phyloP scores from a whole-genome alignment of 2,113 vertebrate species.

The Vulpes ferrilata region DNA sequence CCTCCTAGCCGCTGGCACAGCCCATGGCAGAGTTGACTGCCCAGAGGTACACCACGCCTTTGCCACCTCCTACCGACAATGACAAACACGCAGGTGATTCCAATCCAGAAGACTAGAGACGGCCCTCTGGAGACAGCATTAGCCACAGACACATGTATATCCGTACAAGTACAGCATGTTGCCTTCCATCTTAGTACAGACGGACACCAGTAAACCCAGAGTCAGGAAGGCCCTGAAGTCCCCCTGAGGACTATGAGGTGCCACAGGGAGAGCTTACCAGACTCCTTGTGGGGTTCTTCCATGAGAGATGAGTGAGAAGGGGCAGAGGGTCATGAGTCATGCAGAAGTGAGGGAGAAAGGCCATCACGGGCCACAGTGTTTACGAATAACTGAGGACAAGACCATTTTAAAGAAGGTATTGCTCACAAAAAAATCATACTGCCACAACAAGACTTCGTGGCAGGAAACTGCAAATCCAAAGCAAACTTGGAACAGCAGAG shows the following conservation, averaged over 20 bases:
- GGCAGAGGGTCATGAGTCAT: not conserved
- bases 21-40: not conserved
- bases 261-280: not conserved
- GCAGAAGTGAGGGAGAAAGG: not conserved
- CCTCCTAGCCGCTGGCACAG: not conserved
- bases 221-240: not conserved
- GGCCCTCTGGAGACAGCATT: rapidly evolving
- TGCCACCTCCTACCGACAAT: not conserved
- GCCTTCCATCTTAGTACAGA: not conserved
- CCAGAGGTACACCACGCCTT: not conserved
- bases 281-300: not conserved
- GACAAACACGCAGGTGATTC: not conserved
- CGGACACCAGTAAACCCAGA: no score
- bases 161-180: rapidly evolving
- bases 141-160: rapidly evolving
- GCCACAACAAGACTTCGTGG: not conserved
- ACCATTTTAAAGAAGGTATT: not conserved
- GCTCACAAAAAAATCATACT: not conserved
- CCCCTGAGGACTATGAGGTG: not conserved
- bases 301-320: not conserved
- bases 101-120: not conserved
- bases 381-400: not conserved
- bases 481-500: not conserved
- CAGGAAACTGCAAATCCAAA: not conserved
- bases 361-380: not conserved